Evolutionary conservation across 2,797 vertebrate species (phyloP).

Genomic region (Dicrostonyx torquatus): DNA sequence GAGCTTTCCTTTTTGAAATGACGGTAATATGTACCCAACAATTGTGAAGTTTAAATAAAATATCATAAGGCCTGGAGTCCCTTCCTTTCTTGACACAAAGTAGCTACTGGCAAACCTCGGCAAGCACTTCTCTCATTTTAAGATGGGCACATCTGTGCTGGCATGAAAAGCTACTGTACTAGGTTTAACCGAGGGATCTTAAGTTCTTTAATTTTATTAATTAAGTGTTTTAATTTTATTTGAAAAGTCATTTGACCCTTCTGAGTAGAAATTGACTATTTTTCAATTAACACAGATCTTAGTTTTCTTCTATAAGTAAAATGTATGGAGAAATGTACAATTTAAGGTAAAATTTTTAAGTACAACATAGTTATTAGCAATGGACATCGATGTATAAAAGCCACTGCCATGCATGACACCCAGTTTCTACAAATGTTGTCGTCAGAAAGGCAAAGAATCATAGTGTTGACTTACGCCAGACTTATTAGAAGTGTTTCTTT

Average conservation of each 20-base stretch:
- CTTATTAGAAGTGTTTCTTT: not conserved
- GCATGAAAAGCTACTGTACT: not conserved
- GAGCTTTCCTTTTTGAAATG: not conserved
- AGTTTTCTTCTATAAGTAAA: not conserved
- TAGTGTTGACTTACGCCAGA: not conserved
- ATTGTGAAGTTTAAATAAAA: not conserved
- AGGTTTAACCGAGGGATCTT: not conserved
- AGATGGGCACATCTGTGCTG: not conserved
- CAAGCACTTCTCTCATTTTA: not conserved
- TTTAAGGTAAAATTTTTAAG: conserved; percentile 1
- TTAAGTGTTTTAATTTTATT: not conserved
- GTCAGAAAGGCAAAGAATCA: not conserved
- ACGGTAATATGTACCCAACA: not conserved
- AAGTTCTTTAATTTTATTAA: no score
- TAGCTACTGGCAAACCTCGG: not conserved
- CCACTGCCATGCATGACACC: not conserved
- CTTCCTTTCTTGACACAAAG: not conserved
- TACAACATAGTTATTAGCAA: not conserved
- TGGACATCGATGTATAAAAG: conserved; percentile 12
- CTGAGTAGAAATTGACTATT: not conserved
- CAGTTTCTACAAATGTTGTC: not conserved
- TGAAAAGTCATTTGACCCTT: not conserved
- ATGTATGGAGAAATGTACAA: not conserved
- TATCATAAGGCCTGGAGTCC: not conserved
- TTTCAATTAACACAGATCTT: conserved; percentile 14